Base-by-base conservation (phyloP, 2,113 vertebrate genomes). In the Hirundichthys speculiger region DNA sequence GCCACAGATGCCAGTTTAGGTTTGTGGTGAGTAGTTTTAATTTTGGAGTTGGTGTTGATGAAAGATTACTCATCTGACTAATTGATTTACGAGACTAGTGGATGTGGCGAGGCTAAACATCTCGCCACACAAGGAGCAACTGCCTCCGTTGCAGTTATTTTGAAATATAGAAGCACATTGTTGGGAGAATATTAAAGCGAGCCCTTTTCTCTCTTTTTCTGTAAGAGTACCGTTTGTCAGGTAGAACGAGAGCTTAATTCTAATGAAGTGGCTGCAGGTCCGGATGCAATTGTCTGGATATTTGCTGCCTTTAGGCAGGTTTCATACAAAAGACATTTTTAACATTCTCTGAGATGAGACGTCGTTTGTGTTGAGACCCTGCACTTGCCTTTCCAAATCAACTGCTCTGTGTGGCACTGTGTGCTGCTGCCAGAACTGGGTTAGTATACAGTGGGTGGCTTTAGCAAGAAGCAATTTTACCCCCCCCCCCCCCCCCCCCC, bases 301-400 rank as follows among this genome's bases (percentile, higher is more conserved):
- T 70, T n/a, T 61, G 50, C 62, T 78, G 61, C 43, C 76, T 72
- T 72, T 34, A 71, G 67, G 39, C 50, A 19, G 60, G 55, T 61
- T 73, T 58, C 39, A 20, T 75, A 65, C 63, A 42, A 12, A 18
- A 21, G 45, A 51, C 72, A 42, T 20, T 46, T 72, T 59, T 30
- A 70, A 64, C 68, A 65, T 53, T 42, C 61, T 53, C 69, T 58
- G 79, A 80, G 61, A 69, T 38, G 60, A 70, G 58, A 83, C 40
- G 69, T 77, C 83, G 75, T 88, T 83, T 80, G 80, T 88, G 72
- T 82, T 87, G 82, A 84, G 71, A 69, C 81, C 47, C 56, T 65
- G 75, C 62, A 61, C 81, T 79, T 75, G 55, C 72, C 57, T 82
- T 78, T 84, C 79, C 83, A 87, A 89, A 87, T 89, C 83, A 82